Base-by-base conservation (phyloP, 2,113 vertebrate species). In the Deroptyus accipitrinus region DNA sequence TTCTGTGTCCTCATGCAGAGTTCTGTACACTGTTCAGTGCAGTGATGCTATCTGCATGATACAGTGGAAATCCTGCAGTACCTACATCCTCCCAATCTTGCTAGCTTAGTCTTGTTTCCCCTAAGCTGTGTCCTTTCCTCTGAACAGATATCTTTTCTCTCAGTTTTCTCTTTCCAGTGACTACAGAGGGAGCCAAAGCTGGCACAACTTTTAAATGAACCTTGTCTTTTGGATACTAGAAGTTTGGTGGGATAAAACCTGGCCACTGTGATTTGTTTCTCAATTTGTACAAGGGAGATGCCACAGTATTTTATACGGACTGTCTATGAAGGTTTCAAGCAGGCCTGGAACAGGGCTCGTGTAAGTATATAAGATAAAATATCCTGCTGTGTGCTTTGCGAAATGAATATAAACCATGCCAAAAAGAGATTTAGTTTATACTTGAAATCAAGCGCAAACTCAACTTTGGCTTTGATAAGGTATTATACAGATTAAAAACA, bases 1-100 rank as follows among this genome's bases (percentile, higher is more conserved):
- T 51, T 12, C n/a, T 54, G 22, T 22, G 33, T 27, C 31, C 11
- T 44, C 16, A 28, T 37, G 23, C 0, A 0, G 7, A 11, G 10
- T 49, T 74, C 41, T 74, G 31, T 62, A 48, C 22, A 33, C 35
- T 48, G 39, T 16, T 48, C 39, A 42, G 25, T 37, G 28, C 52
- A 62, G 16, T 33, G n/a, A 55, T 35, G 41, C 6, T 31, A 42
- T 41, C 59, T 35, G 13, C 20, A 10, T 44, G 13, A 33, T 22
- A 17, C 15, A 42, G 18, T 33, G n/a, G 23, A 13, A 70, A 22
- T 18, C 35, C 35, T 42, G 11, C 17, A 10, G 6, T 52, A 23
- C 55, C 11, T 44, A 7, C 3, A 8, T 28, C 30, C 17, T 79
- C n/a, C 14, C 46, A 20, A 2, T 62, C 41, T 82, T 20, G 12